phyloP scores from a whole-genome alignment of 2,888 invertebrate species.

The Eudasyphora cyanicolor region DNA sequence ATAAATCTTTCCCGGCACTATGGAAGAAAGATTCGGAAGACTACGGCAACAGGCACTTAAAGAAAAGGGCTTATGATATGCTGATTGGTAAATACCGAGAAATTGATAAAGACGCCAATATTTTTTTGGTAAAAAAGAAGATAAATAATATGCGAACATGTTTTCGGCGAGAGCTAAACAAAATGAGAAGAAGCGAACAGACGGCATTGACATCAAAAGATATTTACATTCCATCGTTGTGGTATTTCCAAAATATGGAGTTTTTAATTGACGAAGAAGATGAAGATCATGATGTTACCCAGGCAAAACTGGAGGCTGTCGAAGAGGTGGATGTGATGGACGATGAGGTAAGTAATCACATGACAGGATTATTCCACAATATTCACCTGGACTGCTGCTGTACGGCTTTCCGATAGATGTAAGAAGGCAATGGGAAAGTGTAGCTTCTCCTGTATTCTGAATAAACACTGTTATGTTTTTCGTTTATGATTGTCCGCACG shows the following conservation, averaged over 20 bases:
- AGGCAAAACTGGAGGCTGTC: background rate
- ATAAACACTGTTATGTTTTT: no score
- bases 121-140: background rate
- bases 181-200: background rate
- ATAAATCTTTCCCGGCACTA: constrained; percentile 3
- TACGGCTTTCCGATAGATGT: no score
- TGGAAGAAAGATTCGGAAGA: background rate
- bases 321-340: background rate
- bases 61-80: background rate
- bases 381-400: no score
- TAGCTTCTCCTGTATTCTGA: no score
- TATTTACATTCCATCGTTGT: background rate
- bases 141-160: constrained; percentile 1
- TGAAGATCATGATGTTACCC: background rate
- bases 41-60: background rate
- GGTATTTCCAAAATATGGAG: constrained; percentile 1
- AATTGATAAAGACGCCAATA: background rate
- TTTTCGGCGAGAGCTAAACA: background rate
- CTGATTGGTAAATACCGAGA: background rate
- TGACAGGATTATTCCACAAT: no score
- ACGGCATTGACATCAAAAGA: background rate
- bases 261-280: constrained; percentile 17
- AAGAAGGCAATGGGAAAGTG: no score
- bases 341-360: background rate
- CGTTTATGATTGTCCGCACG: no score